Evolutionary conservation across 2,797 vertebrate genomes (phyloP), one percentile per base, ranked within the genome.

Genomic region (Tokudaia tokunoshimensis): DNA sequence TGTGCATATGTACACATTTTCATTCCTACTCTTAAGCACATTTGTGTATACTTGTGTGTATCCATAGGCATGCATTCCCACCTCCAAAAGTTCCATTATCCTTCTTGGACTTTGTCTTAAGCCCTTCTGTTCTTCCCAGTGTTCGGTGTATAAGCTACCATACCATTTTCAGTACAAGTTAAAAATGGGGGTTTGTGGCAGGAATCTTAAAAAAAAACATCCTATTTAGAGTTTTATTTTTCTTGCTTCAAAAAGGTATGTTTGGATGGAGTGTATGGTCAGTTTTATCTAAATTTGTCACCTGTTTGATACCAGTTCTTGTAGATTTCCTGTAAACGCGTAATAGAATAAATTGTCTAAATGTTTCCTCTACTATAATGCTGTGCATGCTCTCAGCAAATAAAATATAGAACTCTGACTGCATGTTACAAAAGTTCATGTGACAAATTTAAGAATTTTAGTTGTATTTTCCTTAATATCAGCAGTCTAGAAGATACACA

Each of bases 141-240:
- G 52, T 72, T 84, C 19, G 37, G 2, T 65, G 37, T 0, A 20
- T 44, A 50, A n/a, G 63, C 47, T 50, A 75, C 61, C 26, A 90
- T 31, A 61, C 7, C 6, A 57, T 34, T 92, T 87, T 34, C 0
- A 57, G 34, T 31, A 37, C 5, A 86, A 44, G 74, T 94, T 89
- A 44, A 17, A 93, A 61, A 85, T 92, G 12, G 13, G 13, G 5
- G 63, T 14, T 31, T 65, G 2, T 31, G 61, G 61, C 26, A 63
- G 61, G 26, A 12, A 63, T 29, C 11, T 12, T 59, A 59, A 59
- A 59, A 59, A 59, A 59, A 59, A 61, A 81, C 89, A 37, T 74
- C 26, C n/a, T 37, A 2, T 92, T 76, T 91, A 20, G 37, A 91
- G 67, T 95, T 83, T 79, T 88, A 52, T 78, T 76, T 92, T 29